phyloP scores from a whole-genome alignment of 2,113 vertebrate genomes.

The Pao palembangensis region DNA sequence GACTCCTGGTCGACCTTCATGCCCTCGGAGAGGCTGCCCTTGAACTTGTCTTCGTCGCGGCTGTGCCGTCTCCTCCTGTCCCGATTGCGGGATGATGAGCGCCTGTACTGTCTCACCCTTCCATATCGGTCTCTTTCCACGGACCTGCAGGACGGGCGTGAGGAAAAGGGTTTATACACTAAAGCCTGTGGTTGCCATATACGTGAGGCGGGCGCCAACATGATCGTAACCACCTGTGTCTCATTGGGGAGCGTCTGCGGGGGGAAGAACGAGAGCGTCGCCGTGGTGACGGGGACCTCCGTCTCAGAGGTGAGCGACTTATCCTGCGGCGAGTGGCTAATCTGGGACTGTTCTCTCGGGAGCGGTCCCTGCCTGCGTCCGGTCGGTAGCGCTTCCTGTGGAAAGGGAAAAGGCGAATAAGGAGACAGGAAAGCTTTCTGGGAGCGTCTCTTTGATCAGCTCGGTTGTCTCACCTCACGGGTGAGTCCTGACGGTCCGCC shows the following conservation, averaged over 20 bases:
- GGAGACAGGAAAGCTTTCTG: no score
- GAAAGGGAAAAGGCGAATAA: conserved; percentile 36
- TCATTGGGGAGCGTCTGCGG: conserved; percentile 82
- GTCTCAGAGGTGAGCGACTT: conserved; percentile 71
- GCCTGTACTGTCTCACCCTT: conserved; percentile 80
- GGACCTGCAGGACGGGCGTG: conserved; percentile 42
- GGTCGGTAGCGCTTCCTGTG: conserved; percentile 76
- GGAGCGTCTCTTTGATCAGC: no score
- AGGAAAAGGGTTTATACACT: not conserved
- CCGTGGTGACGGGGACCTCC: conserved; percentile 79
- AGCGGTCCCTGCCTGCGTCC: conserved; percentile 68
- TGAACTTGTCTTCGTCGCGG: conserved; percentile 97
- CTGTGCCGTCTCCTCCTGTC: conserved; percentile 82
- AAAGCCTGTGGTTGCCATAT: no score
- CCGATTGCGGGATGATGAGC: conserved; percentile 81
- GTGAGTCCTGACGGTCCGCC: conserved; percentile 83
- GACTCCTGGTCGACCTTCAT: conserved; percentile 96
- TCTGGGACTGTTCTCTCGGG: conserved; percentile 77
- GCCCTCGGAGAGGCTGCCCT: conserved; percentile 97
- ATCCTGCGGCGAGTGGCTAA: conserved; percentile 70
- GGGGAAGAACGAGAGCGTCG: conserved; percentile 81
- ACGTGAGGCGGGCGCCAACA: no score
- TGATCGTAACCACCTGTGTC: conserved; percentile 79
- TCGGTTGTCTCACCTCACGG: conserved; percentile 78
- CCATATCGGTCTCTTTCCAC: conserved; percentile 82